phyloP scores from a whole-genome alignment of 1,140 invertebrate species.

The Argopecten irradians region DNA sequence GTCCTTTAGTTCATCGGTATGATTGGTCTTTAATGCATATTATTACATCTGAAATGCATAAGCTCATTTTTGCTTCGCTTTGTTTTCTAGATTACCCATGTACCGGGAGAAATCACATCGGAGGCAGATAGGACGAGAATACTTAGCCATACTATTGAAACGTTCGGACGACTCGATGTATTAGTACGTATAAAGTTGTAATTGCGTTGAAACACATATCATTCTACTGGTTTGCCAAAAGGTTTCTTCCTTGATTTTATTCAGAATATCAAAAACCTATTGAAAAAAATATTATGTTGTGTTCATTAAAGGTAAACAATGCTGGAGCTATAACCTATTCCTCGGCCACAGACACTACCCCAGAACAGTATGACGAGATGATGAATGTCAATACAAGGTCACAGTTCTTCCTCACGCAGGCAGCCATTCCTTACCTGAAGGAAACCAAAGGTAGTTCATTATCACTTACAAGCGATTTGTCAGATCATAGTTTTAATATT shows the following conservation, averaged over 20 bases:
- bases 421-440: constrained; percentile 58
- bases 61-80: not conserved
- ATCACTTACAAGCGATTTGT: not conserved
- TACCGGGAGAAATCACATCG: constrained; percentile 84
- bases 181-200: constrained; percentile 54
- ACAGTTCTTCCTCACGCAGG: constrained; percentile 58
- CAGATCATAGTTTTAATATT: not conserved
- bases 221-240: not conserved
- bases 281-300: constrained; percentile 25
- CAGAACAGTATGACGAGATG: constrained; percentile 88
- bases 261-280: not conserved
- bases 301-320: constrained; percentile 83
- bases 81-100: constrained; percentile 52
- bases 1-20: not conserved
- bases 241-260: not conserved
- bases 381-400: constrained; percentile 89
- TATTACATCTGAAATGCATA: not conserved
- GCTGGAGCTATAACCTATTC: constrained; percentile 89
- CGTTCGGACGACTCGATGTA: constrained; percentile 65
- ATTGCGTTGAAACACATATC: not conserved
- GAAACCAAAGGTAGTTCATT: constrained; percentile 59
- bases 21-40: not conserved
- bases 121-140: constrained; percentile 85
- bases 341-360: constrained; percentile 86
- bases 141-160: constrained; percentile 77